These are phyloP conservation scores for Mylabris phalerata DNA, from an alignment of 1,140 invertebrate genomes.

Conservation along the genomic window DNA sequence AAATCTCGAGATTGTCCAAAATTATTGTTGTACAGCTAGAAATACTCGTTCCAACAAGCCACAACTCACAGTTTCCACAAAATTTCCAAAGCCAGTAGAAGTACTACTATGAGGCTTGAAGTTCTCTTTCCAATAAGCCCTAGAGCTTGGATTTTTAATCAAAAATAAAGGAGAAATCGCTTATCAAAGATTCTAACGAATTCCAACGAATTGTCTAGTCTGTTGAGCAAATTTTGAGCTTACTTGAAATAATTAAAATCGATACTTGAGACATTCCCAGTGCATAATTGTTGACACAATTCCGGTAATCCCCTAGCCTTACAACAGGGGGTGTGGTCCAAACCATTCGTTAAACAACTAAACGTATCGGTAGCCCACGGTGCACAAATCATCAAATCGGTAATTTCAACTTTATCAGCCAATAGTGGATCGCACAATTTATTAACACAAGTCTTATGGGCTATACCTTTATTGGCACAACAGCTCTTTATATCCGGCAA, in stretches of 20 bases:
- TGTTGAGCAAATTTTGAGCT: conserved; percentile 34
- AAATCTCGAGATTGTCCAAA: too few species aligned
- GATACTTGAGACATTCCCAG: conserved; percentile 67
- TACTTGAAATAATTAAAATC: conserved; percentile 76
- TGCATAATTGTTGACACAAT: conserved; percentile 66
- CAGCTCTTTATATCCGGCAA: conserved; percentile 67
- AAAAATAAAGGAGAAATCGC: too few species aligned
- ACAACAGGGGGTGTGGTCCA: conserved; percentile 77
- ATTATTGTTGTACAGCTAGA: too few species aligned
- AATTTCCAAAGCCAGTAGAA: too few species aligned
- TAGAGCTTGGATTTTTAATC: too few species aligned
- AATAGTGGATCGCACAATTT: conserved; percentile 71
- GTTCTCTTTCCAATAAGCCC: too few species aligned
- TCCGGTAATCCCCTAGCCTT: conserved; percentile 62
- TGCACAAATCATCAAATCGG: conserved; percentile 78
- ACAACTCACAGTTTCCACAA: too few species aligned
- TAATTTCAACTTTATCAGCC: conserved; percentile 52
- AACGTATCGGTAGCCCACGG: conserved; percentile 75
- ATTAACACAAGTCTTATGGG: conserved; percentile 63
- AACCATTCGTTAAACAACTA: conserved; percentile 68
- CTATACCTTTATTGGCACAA: conserved; percentile 63
- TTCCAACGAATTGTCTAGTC: too few species aligned
- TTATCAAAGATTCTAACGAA: too few species aligned
- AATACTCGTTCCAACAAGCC: too few species aligned
- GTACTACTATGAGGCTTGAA: too few species aligned